These are phyloP conservation scores for Spialia ferax DNA, from an alignment of 2,888 invertebrate genomes.

Conservation along the genomic window DNA sequence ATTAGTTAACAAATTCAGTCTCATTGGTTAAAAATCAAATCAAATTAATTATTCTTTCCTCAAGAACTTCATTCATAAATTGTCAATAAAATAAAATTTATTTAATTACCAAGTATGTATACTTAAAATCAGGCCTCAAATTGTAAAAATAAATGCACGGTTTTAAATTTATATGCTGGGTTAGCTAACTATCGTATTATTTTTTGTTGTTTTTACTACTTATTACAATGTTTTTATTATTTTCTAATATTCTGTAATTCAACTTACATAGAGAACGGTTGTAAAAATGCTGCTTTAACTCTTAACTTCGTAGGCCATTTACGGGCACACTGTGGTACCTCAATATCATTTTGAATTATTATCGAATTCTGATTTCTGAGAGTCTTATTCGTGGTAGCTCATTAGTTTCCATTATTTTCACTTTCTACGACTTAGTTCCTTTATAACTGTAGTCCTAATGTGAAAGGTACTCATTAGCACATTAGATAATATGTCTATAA, in stretches of 20 bases:
- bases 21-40: slow-evolving; percentile 76
- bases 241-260: slow-evolving; percentile 36
- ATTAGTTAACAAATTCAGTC: slow-evolving; percentile 84
- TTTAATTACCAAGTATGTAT: slow-evolving; percentile 15
- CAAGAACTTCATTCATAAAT: slow-evolving; percentile 45
- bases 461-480: background rate
- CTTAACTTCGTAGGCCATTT: slow-evolving; percentile 16
- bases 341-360: slow-evolving; percentile 1
- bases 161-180: slow-evolving; percentile 44
- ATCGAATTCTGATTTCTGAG: background rate
- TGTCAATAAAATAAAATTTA: slow-evolving; percentile 36
- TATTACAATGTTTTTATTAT: slow-evolving; percentile 46
- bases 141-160: slow-evolving; percentile 62
- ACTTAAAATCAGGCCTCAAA: slow-evolving; percentile 40
- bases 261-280: background rate
- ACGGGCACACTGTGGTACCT: background rate
- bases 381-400: slow-evolving; percentile 2
- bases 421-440: background rate
- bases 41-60: slow-evolving; percentile 54
- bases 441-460: background rate
- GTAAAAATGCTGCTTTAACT: slow-evolving; percentile 14
- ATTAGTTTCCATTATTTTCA: background rate
- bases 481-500: too few species aligned
- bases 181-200: slow-evolving; percentile 43
- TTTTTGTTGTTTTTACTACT: slow-evolving; percentile 29